Evolutionary conservation across 2,113 vertebrate genomes (phyloP).

Genomic region (Scomber japonicus): DNA sequence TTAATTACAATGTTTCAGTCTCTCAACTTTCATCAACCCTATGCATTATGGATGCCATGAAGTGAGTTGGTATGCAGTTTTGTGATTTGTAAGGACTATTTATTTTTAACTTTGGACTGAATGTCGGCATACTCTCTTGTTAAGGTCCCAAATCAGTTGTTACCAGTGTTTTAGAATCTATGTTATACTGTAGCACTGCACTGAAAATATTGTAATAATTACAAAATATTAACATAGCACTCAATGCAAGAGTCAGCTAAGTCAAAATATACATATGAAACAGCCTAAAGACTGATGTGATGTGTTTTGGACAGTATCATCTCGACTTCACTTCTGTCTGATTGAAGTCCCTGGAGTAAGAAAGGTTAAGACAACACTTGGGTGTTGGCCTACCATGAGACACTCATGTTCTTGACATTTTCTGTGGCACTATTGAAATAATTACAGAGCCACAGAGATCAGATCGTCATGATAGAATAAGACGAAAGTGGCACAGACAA

Average conservation of each 20-base stretch:
- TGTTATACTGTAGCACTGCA: too few species aligned
- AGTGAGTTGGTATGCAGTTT: not conserved
- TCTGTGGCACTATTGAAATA: conserved; percentile 37
- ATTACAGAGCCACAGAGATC: conserved; percentile 52
- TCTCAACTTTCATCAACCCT: not conserved
- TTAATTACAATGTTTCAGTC: not conserved
- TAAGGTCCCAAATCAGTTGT: too few species aligned
- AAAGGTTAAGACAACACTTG: conserved; percentile 4
- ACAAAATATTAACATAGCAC: not conserved
- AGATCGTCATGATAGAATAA: not conserved
- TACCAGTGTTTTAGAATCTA: too few species aligned
- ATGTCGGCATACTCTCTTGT: too few species aligned
- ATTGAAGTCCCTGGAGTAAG: conserved; percentile 2
- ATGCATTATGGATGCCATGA: not conserved
- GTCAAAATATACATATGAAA: not conserved
- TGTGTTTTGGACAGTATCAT: not conserved
- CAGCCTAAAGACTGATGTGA: not conserved
- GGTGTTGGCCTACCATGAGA: conserved; percentile 21
- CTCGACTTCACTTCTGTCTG: conserved; percentile 12
- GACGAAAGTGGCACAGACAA: not conserved
- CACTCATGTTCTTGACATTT: conserved; percentile 72
- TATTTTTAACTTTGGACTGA: too few species aligned
- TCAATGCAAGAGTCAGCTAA: not conserved
- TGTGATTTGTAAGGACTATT: too few species aligned
- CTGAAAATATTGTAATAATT: too few species aligned